phyloP scores from a whole-genome alignment of 2,113 vertebrate genomes.

The Platysternon megacephalum region DNA sequence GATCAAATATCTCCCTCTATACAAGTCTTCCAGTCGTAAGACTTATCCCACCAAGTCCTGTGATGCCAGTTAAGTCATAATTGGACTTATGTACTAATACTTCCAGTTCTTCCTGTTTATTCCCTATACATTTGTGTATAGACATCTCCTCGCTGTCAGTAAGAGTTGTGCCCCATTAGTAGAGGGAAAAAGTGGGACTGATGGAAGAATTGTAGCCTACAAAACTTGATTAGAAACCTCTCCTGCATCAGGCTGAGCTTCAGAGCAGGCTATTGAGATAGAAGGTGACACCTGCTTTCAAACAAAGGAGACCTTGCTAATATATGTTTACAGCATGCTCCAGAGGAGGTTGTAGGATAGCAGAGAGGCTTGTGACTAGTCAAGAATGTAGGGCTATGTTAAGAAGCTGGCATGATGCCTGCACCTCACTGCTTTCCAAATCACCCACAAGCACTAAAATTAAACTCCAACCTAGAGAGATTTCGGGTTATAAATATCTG shows the following conservation, averaged over 20 bases:
- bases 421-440: not conserved
- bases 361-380: not conserved
- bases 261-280: not conserved
- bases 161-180: not conserved
- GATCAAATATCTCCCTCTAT: not conserved
- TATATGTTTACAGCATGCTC: not conserved
- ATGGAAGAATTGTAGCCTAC: not conserved
- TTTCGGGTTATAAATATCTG: not conserved
- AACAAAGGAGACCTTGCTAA: not conserved
- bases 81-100: not conserved
- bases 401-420: not conserved
- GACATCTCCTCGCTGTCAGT: not conserved
- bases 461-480: not conserved
- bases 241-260: not conserved
- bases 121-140: not conserved
- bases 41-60: not conserved
- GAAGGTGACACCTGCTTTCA: not conserved
- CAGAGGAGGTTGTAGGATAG: not conserved
- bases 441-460: not conserved
- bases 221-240: not conserved
- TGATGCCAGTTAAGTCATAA: not conserved
- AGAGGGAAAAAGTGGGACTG: not conserved
- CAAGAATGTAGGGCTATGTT: not conserved
- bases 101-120: not conserved
- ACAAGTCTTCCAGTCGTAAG: not conserved